Evolutionary conservation across 2,113 vertebrate species (phyloP).

Genomic region (Pterocles burchelli): DNA sequence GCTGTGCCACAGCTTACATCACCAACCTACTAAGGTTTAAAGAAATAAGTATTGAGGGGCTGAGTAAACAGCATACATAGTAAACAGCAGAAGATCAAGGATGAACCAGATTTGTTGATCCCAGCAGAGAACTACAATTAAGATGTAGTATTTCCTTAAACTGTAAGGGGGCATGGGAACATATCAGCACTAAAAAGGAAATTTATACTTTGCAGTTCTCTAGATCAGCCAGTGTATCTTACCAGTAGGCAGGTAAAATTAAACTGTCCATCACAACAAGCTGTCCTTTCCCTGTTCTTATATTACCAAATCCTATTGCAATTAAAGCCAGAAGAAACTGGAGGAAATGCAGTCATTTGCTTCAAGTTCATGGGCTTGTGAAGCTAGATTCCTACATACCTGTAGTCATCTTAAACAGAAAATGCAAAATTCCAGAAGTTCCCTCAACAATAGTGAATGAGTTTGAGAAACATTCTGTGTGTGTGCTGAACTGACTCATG

Average conservation of each 20-base stretch:
- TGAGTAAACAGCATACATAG: conserved; percentile 22
- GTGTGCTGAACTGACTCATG: neutral
- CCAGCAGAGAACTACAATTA: conserved; percentile 64
- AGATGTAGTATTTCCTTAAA: conserved; percentile 65
- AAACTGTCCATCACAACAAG: conserved; percentile 61
- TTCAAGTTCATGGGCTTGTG: neutral
- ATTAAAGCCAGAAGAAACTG: neutral
- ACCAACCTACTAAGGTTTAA: conserved; percentile 32
- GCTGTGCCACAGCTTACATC: neutral
- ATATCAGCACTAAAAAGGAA: conserved; percentile 57
- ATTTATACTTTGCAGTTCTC: conserved; percentile 60
- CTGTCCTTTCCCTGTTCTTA: conserved; percentile 21
- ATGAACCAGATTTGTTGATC: conserved; percentile 54
- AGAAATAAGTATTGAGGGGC: conserved; percentile 43
- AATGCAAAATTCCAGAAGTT: neutral
- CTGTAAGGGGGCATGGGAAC: too few species aligned
- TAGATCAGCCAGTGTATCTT: neutral
- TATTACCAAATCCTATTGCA: neutral
- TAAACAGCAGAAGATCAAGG: conserved; percentile 59
- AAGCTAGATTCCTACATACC: neutral
- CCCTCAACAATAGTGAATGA: neutral
- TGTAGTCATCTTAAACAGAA: neutral
- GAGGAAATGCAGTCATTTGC: neutral
- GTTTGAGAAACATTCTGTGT: neutral
- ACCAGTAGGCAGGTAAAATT: conserved; percentile 67